A percentile compares a stretch with the other conserved stretches of the same genome.
These are phyloP conservation scores for Alouatta palliata DNA, from an alignment of 2,113 vertebrate genomes.

Conservation along the genomic window DNA sequence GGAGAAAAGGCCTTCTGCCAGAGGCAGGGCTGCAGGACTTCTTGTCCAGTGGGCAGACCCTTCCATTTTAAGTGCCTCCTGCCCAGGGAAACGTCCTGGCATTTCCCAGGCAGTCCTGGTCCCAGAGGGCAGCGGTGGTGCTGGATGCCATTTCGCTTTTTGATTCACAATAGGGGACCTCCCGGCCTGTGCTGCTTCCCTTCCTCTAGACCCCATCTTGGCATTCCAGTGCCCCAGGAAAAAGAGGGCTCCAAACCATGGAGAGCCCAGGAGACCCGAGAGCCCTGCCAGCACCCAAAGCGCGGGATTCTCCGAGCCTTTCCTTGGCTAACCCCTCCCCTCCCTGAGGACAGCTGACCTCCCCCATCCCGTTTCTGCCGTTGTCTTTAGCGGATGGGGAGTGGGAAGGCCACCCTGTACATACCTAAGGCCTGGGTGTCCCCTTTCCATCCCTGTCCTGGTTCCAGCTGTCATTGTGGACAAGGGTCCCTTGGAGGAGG, in stretches of 20 bases:
- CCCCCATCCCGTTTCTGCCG: neutral
- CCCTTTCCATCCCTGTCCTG: neutral
- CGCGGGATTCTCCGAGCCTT: neutral
- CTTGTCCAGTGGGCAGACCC: accelerated
- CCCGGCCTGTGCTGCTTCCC: accelerated
- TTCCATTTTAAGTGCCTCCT: neutral
- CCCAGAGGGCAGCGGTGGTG: accelerated
- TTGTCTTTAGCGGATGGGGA: neutral
- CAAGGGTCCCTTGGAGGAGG: constrained; percentile 60
- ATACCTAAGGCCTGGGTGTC: accelerated
- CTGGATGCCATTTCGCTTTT: no score
- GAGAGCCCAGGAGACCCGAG: neutral
- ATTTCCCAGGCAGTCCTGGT: neutral
- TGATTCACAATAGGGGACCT: neutral
- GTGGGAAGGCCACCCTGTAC: neutral
- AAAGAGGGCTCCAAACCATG: neutral
- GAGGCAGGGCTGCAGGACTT: neutral
- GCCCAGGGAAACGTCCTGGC: accelerated
- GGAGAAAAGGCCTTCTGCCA: accelerated
- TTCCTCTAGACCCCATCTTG: neutral
- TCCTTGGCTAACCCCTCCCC: accelerated
- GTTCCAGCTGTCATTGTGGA: neutral
- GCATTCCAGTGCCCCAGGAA: neutral
- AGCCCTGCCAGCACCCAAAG: neutral
- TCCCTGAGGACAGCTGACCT: neutral